Conservation (phyloP, 1,140 invertebrate species). For the Drosophila orosa region DNA sequence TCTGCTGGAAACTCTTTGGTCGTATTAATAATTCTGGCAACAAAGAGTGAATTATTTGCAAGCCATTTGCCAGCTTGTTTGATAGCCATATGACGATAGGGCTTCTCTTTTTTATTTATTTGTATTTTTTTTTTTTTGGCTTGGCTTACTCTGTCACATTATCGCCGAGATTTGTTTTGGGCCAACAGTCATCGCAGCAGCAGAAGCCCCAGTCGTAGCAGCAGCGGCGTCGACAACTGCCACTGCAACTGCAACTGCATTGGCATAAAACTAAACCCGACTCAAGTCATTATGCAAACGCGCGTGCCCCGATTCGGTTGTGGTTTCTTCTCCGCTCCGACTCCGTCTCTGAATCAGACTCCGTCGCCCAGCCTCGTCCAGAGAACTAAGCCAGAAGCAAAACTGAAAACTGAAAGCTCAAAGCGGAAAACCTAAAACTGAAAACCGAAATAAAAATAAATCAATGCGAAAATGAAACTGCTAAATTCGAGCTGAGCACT, state of each 20-base stretch:
- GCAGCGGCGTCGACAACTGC: constrained; percentile 28
- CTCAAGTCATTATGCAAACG: constrained; percentile 82
- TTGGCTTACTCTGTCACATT: constrained; percentile 12
- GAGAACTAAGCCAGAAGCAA: constrained; percentile 26
- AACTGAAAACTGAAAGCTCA: constrained; percentile 30
- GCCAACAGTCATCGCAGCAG: constrained; percentile 15
- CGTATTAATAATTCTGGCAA: constrained; percentile 21
- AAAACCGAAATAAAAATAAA: constrained; percentile 39
- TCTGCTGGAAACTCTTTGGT: constrained; percentile 24
- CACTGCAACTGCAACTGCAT: constrained; percentile 65
- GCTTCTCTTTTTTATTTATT: neutral
- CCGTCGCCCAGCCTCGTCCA: constrained; percentile 24
- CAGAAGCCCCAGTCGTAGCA: constrained; percentile 14
- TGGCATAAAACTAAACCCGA: constrained; percentile 78
- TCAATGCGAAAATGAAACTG: constrained; percentile 34
- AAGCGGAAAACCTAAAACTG: constrained; percentile 25
- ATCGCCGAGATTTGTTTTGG: constrained; percentile 40
- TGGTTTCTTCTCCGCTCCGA: constrained; percentile 64
- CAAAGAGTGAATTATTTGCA: constrained; percentile 30
- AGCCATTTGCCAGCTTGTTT: constrained; percentile 34
- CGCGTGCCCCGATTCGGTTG: constrained; percentile 81
- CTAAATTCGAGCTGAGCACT: constrained; percentile 11
- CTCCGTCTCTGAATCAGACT: constrained; percentile 7
- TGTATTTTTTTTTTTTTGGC: constrained; percentile 10
- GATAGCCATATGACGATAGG: constrained; percentile 29